phyloP scores from a whole-genome alignment of 2,113 vertebrate genomes.

The Butorides virescens region DNA sequence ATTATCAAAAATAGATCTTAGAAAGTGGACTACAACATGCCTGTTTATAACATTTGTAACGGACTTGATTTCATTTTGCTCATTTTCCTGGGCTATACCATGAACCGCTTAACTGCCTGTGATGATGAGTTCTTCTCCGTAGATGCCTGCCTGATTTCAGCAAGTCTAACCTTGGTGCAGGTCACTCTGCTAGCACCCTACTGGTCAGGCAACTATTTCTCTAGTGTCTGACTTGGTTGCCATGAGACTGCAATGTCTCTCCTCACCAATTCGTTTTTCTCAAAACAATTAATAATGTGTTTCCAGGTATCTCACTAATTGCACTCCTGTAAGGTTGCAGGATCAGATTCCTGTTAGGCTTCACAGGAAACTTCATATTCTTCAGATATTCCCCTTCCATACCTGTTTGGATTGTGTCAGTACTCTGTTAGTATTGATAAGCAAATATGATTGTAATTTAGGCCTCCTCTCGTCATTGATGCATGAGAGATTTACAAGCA shows the following conservation, averaged over 20 bases:
- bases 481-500: conserved; percentile 67
- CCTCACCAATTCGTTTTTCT: background rate
- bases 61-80: background rate
- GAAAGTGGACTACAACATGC: background rate
- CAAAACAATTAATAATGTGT: background rate
- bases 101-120: background rate
- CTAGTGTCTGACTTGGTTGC: background rate
- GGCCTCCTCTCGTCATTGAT: conserved; percentile 47
- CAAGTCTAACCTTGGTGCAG: background rate
- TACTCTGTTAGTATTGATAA: conserved; percentile 40
- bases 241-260: background rate
- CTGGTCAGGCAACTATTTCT: background rate
- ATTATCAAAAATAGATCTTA: background rate
- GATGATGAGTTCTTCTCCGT: background rate
- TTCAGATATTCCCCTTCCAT: background rate
- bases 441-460: conserved; percentile 67
- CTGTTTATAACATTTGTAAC: background rate
- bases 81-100: background rate
- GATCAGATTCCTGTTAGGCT: background rate
- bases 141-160: background rate
- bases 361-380: background rate
- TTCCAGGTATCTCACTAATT: background rate
- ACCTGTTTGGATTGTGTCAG: background rate
- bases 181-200: background rate
- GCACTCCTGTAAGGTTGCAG: background rate